Conservation (phyloP, 2,888 invertebrate genomes). For the Elmis aenea region DNA sequence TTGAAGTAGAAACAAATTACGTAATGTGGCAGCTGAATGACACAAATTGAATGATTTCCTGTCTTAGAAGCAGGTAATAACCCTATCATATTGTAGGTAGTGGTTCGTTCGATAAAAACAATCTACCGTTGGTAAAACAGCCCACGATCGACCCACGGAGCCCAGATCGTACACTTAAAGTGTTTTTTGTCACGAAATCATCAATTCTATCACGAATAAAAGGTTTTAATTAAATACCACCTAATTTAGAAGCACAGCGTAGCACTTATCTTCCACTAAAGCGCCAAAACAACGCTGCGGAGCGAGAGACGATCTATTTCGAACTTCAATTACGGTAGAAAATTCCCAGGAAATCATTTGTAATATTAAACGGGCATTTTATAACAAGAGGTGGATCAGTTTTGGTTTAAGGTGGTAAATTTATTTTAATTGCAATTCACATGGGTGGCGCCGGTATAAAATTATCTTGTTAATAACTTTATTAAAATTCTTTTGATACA, state of each 20-base stretch:
- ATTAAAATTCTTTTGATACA: slow-evolving; percentile 28
- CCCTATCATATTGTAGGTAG: slow-evolving; percentile 24
- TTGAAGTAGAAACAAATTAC: slow-evolving; percentile 13
- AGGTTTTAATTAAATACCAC: slow-evolving; percentile 29
- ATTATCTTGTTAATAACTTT: slow-evolving; percentile 38
- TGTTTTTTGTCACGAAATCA: slow-evolving; percentile 34
- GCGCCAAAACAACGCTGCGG: slow-evolving; percentile 2
- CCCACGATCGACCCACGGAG: slow-evolving; percentile 20
- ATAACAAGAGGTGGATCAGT: slow-evolving; percentile 17
- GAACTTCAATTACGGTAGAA: slow-evolving; percentile 7
- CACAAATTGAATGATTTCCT: slow-evolving; percentile 37
- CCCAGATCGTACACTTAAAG: slow-evolving; percentile 12
- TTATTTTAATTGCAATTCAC: slow-evolving; percentile 32
- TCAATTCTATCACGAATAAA: slow-evolving; percentile 31
- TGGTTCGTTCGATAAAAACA: slow-evolving; percentile 14
- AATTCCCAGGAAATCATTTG: slow-evolving; percentile 14
- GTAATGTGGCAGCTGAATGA: slow-evolving; percentile 31
- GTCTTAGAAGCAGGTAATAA: slow-evolving; percentile 33
- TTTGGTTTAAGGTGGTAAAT: slow-evolving; percentile 34
- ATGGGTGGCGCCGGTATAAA: slow-evolving; percentile 29
- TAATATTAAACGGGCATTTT: slow-evolving; percentile 16
- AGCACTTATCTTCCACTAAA: slow-evolving; percentile 4
- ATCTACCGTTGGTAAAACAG: slow-evolving; percentile 19
- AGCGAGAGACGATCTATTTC: slow-evolving; percentile 7
- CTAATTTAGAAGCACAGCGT: slow-evolving; percentile 12